A percentile compares a stretch with the other conserved stretches of the same genome.
Evolutionary conservation across 2,797 vertebrate genomes (phyloP).

Genomic region (Poecilia gillii): DNA sequence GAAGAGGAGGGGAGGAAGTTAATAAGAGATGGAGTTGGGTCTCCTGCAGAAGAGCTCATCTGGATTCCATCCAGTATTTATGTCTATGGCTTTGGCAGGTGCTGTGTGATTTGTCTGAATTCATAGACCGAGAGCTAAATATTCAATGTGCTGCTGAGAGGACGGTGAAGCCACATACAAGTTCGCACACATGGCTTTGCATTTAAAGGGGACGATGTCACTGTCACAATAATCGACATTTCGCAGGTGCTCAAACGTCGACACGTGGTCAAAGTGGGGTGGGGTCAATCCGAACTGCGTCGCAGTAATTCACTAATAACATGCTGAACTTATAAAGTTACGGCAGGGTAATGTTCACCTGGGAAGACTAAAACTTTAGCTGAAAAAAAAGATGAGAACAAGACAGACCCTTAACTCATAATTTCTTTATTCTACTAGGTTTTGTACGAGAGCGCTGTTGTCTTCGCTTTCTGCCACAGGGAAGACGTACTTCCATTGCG

Average conservation of each 20-base stretch:
- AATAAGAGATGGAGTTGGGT: constrained; percentile 46
- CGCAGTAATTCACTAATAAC: not conserved
- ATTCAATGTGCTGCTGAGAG: constrained; percentile 39
- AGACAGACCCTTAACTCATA: not conserved
- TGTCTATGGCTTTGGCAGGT: constrained; percentile 46
- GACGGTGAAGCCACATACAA: constrained; percentile 28
- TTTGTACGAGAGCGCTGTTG: not conserved
- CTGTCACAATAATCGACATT: constrained; percentile 15
- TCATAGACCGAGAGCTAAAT: constrained; percentile 44
- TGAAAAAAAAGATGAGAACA: not conserved
- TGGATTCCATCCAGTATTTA: constrained; percentile 52
- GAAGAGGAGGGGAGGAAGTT: constrained; percentile 22
- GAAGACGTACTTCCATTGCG: not conserved
- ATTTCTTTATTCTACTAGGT: not conserved
- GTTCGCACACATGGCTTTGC: constrained; percentile 6
- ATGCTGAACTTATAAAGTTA: not conserved
- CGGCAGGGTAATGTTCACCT: not conserved
- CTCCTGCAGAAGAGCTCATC: constrained; percentile 39
- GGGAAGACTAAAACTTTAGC: not conserved
- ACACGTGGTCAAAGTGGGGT: not conserved
- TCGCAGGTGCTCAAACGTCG: constrained; percentile 13
- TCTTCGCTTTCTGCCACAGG: not conserved
- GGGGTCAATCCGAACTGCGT: not conserved
- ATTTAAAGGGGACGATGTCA: constrained; percentile 11
- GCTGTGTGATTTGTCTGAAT: constrained; percentile 45